phyloP scores from a whole-genome alignment of 2,888 invertebrate genomes.

The Argynnis bischoffii region DNA sequence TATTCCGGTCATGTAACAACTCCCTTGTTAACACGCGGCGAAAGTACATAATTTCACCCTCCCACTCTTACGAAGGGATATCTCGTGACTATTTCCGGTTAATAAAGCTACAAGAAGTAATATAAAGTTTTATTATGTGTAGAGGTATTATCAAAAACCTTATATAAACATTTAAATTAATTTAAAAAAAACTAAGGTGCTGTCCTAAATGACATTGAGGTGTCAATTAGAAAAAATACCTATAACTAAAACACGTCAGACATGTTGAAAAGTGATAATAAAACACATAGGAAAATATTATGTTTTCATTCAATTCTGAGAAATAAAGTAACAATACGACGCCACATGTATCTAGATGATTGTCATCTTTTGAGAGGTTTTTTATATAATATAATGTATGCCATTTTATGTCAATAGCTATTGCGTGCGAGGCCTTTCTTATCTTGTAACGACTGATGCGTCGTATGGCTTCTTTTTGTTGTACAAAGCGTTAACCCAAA shows the following conservation, averaged over 20 bases:
- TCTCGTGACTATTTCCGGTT: slow-evolving; percentile 5
- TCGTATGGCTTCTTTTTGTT: slow-evolving; percentile 27
- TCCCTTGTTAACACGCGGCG: slow-evolving; percentile 73
- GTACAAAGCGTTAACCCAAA: slow-evolving; percentile 36
- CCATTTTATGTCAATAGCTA: slow-evolving; percentile 27
- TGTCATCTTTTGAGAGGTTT: slow-evolving; percentile 21
- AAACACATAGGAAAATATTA: slow-evolving; percentile 1
- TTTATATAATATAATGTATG: slow-evolving; percentile 23
- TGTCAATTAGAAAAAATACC: too few relatives aligned
- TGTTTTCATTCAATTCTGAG: neutral
- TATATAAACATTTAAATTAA: too few relatives aligned
- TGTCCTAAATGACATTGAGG: too few relatives aligned
- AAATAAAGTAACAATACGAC: slow-evolving; percentile 11
- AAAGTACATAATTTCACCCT: slow-evolving; percentile 67
- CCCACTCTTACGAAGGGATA: slow-evolving; percentile 54
- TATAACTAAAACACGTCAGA: too few relatives aligned
- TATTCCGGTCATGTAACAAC: slow-evolving; percentile 77
- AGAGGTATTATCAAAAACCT: neutral
- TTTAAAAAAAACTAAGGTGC: too few relatives aligned
- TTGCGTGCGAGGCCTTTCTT: slow-evolving; percentile 49
- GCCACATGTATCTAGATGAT: slow-evolving; percentile 15
- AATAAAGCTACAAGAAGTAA: slow-evolving; percentile 1
- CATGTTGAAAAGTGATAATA: too few relatives aligned
- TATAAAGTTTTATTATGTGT: neutral
- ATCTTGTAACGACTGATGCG: slow-evolving; percentile 38